Conservation (phyloP, 2,888 invertebrate species). For the Cotesia congregata region DNA sequence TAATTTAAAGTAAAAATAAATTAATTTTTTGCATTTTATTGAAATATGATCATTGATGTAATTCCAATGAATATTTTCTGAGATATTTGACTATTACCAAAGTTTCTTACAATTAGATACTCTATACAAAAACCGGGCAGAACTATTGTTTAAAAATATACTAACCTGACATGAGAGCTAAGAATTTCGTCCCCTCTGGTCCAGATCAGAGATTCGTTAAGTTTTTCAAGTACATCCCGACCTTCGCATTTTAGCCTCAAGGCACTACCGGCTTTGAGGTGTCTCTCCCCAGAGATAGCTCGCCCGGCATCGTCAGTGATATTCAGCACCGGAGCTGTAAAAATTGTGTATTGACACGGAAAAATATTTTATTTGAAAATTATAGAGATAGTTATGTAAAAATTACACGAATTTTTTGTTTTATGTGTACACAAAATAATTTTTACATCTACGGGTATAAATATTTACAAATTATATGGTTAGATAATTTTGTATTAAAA, state of each 20-base stretch:
- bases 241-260: constrained; percentile 74
- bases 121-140: not conserved
- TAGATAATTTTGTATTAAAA: too few relatives aligned
- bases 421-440: too few relatives aligned
- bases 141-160: constrained; percentile 38
- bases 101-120: not conserved
- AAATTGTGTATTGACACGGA: too few relatives aligned
- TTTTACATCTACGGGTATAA: too few relatives aligned
- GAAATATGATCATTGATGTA: too few relatives aligned
- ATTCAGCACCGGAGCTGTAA: constrained; percentile 74
- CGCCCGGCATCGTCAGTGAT: constrained; percentile 76
- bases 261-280: constrained; percentile 75
- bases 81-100: constrained; percentile 18
- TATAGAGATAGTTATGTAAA: too few relatives aligned
- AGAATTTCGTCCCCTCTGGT: constrained; percentile 72
- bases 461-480: too few relatives aligned
- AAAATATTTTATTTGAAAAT: too few relatives aligned
- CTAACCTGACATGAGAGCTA: constrained; percentile 73
- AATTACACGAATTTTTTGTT: too few relatives aligned
- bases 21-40: too few relatives aligned
- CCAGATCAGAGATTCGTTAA: constrained; percentile 72
- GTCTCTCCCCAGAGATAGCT: constrained; percentile 73
- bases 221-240: constrained; percentile 65
- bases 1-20: too few relatives aligned
- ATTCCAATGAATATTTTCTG: too few relatives aligned